Conservation (phyloP, 2,888 invertebrate genomes). For the Dione juno region DNA sequence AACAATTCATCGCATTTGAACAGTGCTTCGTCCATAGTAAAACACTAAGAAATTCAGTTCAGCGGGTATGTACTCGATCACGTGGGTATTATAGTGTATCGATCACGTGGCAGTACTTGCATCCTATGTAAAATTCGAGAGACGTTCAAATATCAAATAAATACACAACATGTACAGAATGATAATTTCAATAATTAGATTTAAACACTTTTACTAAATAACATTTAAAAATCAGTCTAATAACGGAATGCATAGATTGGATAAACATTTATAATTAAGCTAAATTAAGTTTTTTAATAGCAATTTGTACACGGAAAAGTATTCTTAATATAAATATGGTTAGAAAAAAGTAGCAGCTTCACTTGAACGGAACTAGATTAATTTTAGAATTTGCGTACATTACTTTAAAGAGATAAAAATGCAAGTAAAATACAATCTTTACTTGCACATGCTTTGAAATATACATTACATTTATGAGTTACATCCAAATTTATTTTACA, state of each 20-base stretch:
- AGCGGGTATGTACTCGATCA: not conserved
- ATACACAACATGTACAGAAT: not conserved
- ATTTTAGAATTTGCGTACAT: conserved; percentile 3
- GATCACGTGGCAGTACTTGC: not conserved
- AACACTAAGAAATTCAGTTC: not conserved
- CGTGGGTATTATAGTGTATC: not conserved
- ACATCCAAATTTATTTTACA: not conserved
- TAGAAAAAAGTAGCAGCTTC: not conserved
- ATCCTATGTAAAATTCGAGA: not conserved
- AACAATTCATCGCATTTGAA: no score
- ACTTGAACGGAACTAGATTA: conserved; percentile 6
- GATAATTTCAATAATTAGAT: not conserved
- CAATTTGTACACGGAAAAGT: not conserved
- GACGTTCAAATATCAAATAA: not conserved
- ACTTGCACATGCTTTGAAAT: no score
- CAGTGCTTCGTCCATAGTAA: not conserved
- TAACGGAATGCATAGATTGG: conserved; percentile 36
- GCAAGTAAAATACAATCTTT: conserved; percentile 4
- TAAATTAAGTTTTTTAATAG: not conserved
- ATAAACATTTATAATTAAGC: conserved; percentile 14
- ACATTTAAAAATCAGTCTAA: conserved; percentile 36
- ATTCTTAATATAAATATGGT: not conserved
- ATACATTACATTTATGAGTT: no score
- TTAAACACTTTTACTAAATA: conserved; percentile 16
- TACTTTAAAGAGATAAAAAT: not conserved